Base-by-base conservation (phyloP, 2,888 invertebrate genomes). In the Orthosia incerta region DNA sequence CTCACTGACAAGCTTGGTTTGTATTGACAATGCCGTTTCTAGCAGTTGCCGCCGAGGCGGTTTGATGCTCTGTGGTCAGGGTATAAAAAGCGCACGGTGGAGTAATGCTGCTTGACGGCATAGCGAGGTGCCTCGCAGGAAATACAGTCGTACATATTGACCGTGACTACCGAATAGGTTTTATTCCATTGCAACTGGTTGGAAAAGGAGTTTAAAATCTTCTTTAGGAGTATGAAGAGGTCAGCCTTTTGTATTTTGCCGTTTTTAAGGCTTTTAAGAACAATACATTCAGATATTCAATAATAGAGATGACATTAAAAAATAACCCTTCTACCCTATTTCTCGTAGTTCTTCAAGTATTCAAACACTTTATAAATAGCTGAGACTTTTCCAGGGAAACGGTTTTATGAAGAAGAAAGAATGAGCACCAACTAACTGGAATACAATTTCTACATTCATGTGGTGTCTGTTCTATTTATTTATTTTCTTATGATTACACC, bases 91-190 rank as follows among this genome's bases (percentile, higher is more conserved):
- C 67, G 53, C 53, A 55, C 55, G 55, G 45, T 51, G 55, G 11
- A 67, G 71, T 56, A 79, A 87, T 85, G 80, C 57, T 55, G 71
- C 76, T 62, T 46, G 74, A 76, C 79, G 12, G 71, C 80, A 76
- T 84, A 65, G 77, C 74, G 62, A 61, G 66, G 51, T 55, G 63
- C 57, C n/a, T 59, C 68, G 63, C 75, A 67, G 71, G 75, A 80
- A 74, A 74, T 79, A 73, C 46, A 48, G 45, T 56, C 45, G 55
- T 48, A 60, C 53, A 74, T 53, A 76, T 63, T 72, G 63, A 67
- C 73, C 66, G 63, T 69, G 71, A 68, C 46, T 70, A 64, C 48
- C 57, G 12, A 53, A 57, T 56, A 68, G 63, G 46, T 50, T 59
- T 64, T 46, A 80, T 61, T 66, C 45, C 26, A 4, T 26, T 39